Evolutionary conservation across 2,797 vertebrate genomes (phyloP), one percentile per base, ranked within the genome.

Genomic region (Hemitrygon akajei): DNA sequence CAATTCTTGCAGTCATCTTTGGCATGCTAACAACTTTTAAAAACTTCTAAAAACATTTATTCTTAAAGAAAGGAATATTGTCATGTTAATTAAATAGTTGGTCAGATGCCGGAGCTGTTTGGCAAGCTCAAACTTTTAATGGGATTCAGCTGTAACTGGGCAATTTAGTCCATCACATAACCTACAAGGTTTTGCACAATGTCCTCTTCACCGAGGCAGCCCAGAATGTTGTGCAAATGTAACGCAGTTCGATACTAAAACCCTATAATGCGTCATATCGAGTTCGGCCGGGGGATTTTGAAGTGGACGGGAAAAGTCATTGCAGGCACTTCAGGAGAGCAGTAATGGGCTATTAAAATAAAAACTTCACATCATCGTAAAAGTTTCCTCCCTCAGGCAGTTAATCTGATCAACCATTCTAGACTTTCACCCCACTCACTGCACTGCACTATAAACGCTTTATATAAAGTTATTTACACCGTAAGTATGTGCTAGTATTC

Each of bases 91-190:
- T 30, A 76, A 93, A 56, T 58, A 93, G 22, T 47, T 73, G 73
- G 47, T 56, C 71, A 58, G 47, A 58, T 30, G n/a, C 69, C 16
- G 91, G 12, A 25, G 40, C 14, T 56, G 12, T 14, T 93, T 75
- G 91, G 71, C 73, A 75, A 93, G 76, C 27, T 93, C 37, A 93
- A 56, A 71, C 56, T 34, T 76, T 93, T 93, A 93, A 93, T 93
- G 40, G 27, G 71, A 93, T 93, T 93, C 66, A 75, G 71, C 71
- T 93, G 40, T n/a, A n/a, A 56, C 40, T 93, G 47, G 27, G 30
- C 25, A 93, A 75, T 76, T 27, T 76, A 25, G 27, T 56, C 71
- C 47, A 76, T 75, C 40, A 27, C 34, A 4, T 16, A 37, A 16
- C n/a, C 63, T 69, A 30, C 86, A 89, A 89, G 69, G 60, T 18